These are phyloP conservation scores for Ginglymostoma cirratum DNA, from an alignment of 2,113 vertebrate genomes.

Conservation along the genomic window DNA sequence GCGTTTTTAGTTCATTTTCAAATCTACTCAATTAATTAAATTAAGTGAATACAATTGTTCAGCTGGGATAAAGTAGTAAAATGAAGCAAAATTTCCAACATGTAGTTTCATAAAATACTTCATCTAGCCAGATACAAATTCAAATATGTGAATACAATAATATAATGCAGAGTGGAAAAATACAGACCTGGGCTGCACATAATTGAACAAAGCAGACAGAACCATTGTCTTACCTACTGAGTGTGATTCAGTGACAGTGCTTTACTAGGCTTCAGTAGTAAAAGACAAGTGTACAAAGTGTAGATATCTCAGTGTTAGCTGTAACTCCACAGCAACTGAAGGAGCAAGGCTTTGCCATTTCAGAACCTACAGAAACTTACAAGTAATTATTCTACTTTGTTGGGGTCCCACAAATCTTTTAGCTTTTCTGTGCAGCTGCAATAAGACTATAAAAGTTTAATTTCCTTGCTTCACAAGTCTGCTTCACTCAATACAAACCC, in stretches of 20 bases:
- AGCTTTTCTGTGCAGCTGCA: neutral
- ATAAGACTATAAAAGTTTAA: neutral
- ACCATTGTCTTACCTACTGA: neutral
- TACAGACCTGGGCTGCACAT: neutral
- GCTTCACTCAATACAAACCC: constrained; percentile 31
- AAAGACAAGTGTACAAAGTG: constrained; percentile 3
- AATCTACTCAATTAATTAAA: neutral
- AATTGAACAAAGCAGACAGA: neutral
- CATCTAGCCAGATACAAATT: neutral
- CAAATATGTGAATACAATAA: neutral
- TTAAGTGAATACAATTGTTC: neutral
- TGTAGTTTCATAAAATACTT: neutral
- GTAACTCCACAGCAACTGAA: neutral
- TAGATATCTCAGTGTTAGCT: neutral
- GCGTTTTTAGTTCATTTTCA: neutral
- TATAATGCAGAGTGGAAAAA: constrained; percentile 11
- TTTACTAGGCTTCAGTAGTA: neutral
- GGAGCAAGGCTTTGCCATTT: neutral
- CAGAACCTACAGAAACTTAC: neutral
- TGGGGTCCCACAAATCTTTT: neutral
- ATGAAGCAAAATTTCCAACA: neutral
- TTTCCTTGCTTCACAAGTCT: constrained; percentile 35
- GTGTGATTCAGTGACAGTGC: neutral
- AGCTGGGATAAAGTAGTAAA: neutral
- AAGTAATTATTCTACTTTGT: constrained; percentile 9